Conservation (phyloP, 64 coral and sea anemone genomes). For the Exaiptasia diaphana region DNA sequence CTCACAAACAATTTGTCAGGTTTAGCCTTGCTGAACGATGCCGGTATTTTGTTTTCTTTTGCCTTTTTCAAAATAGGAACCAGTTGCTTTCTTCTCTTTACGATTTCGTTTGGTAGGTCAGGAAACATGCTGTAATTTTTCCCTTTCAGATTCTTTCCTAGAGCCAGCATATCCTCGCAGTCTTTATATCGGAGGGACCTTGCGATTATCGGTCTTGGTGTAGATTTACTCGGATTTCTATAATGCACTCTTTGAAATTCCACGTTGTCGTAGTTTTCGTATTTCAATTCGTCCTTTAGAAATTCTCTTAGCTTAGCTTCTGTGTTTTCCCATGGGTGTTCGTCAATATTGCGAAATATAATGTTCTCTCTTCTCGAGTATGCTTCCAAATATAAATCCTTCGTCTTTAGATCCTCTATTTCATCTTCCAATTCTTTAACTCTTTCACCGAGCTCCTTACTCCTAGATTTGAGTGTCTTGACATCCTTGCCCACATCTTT, state of each 20-base stretch:
- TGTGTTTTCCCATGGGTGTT: not conserved
- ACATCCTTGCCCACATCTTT: too few species aligned
- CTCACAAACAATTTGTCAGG: slow-evolving; percentile 34
- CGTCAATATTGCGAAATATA: slow-evolving; percentile 12
- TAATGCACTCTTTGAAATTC: slow-evolving; percentile 33
- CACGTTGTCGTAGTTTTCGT: not conserved
- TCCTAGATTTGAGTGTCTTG: too few species aligned
- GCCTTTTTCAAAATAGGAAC: not conserved
- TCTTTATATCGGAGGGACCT: slow-evolving; percentile 27
- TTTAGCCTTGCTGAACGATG: slow-evolving; percentile 2
- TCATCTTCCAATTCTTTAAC: not conserved
- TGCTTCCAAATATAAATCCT: slow-evolving; percentile 8
- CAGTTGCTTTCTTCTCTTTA: not conserved
- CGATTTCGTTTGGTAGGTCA: not conserved
- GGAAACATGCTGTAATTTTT: slow-evolving; percentile 4
- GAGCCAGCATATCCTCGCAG: not conserved
- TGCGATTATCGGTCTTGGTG: slow-evolving; percentile 8
- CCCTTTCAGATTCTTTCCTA: not conserved
- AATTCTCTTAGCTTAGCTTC: slow-evolving; percentile 1
- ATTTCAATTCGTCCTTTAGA: not conserved
- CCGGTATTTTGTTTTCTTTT: not conserved
- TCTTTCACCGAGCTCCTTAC: too few species aligned
- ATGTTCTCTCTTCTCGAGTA: slow-evolving; percentile 34
- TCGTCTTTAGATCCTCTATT: slow-evolving; percentile 2
- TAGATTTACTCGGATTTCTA: not conserved